phyloP scores from a whole-genome alignment of 2,888 invertebrate genomes.

The Tenthredo scrophulariae region DNA sequence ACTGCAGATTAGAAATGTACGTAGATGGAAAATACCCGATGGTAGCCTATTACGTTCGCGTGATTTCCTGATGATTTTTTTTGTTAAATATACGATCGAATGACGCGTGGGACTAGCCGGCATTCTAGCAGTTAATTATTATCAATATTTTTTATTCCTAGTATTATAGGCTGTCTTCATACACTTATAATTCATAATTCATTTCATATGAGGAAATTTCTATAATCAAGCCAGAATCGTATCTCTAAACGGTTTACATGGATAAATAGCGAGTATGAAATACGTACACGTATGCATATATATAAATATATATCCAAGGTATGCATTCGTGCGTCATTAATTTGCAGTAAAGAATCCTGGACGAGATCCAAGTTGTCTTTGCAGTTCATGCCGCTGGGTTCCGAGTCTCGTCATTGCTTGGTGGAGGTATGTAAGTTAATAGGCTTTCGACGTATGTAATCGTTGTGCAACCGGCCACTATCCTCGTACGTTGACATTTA shows the following conservation, averaged over 20 bases:
- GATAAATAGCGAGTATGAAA: background rate
- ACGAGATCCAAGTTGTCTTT: background rate
- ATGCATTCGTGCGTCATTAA: conserved; percentile 12
- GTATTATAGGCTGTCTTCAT: background rate
- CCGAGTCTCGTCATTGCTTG: background rate
- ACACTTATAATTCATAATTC: no score
- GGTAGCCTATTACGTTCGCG: background rate
- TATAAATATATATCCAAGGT: background rate
- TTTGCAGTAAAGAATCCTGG: background rate
- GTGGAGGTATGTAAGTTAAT: background rate
- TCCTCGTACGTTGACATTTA: conserved; percentile 14
- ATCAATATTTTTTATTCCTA: background rate
- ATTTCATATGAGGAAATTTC: background rate
- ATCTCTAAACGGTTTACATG: background rate
- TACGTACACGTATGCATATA: background rate
- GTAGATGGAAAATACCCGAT: background rate
- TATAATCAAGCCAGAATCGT: no score
- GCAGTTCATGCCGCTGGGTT: background rate
- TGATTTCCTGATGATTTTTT: background rate
- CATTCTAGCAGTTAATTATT: background rate
- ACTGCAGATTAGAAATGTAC: background rate
- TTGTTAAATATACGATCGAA: background rate
- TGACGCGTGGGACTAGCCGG: background rate
- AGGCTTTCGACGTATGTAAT: conserved; percentile 2
- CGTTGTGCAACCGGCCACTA: background rate